Evolutionary conservation across 2,797 vertebrate genomes (phyloP).

Genomic region (Phrynocephalus vlangalii): DNA sequence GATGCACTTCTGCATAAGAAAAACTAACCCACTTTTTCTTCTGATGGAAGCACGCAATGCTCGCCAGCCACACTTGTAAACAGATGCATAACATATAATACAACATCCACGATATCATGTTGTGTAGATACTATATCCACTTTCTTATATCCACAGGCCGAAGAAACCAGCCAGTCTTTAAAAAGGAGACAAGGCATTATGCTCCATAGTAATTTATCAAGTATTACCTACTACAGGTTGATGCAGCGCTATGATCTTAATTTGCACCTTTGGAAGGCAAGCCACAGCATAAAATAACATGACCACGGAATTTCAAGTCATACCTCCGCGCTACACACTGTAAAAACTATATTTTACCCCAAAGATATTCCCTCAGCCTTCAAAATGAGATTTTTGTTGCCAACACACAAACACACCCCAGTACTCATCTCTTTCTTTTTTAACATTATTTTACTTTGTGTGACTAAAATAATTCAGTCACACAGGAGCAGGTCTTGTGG

Average conservation of each 20-base stretch:
- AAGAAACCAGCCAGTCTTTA: not conserved
- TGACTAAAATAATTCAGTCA: too few relatives aligned
- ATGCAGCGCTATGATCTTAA: not conserved
- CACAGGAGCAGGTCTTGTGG: too few relatives aligned
- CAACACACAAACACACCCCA: too few relatives aligned
- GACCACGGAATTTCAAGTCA: not conserved
- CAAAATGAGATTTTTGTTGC: too few relatives aligned
- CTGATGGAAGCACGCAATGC: not conserved
- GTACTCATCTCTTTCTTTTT: too few relatives aligned
- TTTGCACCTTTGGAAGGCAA: not conserved
- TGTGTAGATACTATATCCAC: not conserved
- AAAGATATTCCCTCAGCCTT: not conserved
- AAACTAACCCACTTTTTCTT: not conserved
- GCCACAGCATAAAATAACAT: not conserved
- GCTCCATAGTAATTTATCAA: not conserved
- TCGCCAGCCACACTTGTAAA: not conserved
- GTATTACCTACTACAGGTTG: not conserved
- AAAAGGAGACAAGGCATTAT: not conserved
- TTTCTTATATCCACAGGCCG: not conserved
- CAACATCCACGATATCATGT: not conserved
- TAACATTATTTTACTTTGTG: too few relatives aligned
- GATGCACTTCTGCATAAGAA: too few relatives aligned
- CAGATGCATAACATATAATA: not conserved
- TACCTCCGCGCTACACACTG: not conserved
- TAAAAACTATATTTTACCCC: not conserved